Conservation (phyloP, 2,113 vertebrate species). For the Bombycilla garrulus region DNA sequence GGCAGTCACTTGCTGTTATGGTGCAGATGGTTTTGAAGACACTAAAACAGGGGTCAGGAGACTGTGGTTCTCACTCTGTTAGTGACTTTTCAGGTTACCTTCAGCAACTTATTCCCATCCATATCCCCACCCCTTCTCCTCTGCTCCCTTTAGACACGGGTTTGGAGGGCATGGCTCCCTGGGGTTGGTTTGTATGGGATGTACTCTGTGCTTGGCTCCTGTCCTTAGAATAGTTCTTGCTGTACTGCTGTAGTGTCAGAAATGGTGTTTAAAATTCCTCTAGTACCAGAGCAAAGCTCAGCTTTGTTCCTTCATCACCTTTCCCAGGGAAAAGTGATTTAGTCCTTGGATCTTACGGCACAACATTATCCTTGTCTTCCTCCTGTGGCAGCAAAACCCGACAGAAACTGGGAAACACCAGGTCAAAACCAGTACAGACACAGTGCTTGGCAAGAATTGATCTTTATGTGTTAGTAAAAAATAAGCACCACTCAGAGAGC, state of each 20-base stretch:
- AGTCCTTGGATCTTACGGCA: fast-evolving
- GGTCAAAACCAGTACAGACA: neutral
- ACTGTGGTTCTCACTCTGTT: neutral
- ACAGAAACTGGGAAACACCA: neutral
- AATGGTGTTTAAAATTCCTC: neutral
- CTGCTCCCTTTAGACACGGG: neutral
- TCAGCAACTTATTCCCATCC: neutral
- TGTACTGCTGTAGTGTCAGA: neutral
- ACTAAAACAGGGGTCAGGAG: neutral
- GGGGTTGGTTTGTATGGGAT: neutral
- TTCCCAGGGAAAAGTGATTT: neutral
- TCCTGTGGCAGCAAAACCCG: neutral
- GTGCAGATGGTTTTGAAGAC: slow-evolving; percentile 6
- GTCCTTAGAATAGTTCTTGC: neutral
- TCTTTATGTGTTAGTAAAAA: neutral
- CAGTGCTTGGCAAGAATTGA: neutral
- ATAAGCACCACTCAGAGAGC: neutral
- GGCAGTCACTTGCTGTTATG: neutral
- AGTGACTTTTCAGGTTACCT: neutral
- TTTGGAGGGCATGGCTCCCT: slow-evolving; percentile 1
- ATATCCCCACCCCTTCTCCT: neutral
- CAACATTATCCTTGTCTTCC: neutral
- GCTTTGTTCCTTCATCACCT: neutral
- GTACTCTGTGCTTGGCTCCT: neutral
- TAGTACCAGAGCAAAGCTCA: neutral